Conservation (phyloP, 2,113 vertebrate species). For the Gymnobelideus leadbeateri region DNA sequence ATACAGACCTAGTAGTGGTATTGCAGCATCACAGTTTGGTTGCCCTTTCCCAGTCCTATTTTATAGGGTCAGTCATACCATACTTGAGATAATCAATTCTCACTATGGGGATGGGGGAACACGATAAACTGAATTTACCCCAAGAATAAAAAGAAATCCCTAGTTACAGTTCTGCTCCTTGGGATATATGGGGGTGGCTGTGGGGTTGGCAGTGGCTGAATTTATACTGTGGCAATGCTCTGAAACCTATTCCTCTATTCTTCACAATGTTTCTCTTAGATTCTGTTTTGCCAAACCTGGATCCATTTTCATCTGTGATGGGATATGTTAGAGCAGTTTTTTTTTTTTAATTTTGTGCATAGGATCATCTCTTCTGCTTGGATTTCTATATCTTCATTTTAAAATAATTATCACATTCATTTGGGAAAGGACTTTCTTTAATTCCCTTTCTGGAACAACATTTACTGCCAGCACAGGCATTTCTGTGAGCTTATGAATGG, state of each 20-base stretch:
- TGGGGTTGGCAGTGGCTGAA: not conserved
- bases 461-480: conserved; percentile 4
- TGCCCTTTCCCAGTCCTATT: too few relatives aligned
- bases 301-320: not conserved
- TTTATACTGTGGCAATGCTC: not conserved
- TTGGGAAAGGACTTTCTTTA: conserved; percentile 21
- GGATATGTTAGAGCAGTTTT: not conserved
- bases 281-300: not conserved
- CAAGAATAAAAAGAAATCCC: not conserved
- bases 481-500: conserved; percentile 19
- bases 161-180: not conserved
- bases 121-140: not conserved
- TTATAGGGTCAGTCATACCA: too few relatives aligned
- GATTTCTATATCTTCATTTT: not conserved
- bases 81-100: not conserved
- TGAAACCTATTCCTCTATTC: not conserved
- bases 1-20: too few relatives aligned
- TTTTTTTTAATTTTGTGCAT: not conserved
- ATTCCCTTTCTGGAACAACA: conserved; percentile 17
- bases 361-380: not conserved
- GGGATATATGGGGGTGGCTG: not conserved
- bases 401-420: not conserved
- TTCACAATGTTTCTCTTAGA: not conserved
- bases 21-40: too few relatives aligned
- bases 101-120: not conserved